Base-by-base conservation (phyloP, 2,797 vertebrate species). In the Phoebastria nigripes region DNA sequence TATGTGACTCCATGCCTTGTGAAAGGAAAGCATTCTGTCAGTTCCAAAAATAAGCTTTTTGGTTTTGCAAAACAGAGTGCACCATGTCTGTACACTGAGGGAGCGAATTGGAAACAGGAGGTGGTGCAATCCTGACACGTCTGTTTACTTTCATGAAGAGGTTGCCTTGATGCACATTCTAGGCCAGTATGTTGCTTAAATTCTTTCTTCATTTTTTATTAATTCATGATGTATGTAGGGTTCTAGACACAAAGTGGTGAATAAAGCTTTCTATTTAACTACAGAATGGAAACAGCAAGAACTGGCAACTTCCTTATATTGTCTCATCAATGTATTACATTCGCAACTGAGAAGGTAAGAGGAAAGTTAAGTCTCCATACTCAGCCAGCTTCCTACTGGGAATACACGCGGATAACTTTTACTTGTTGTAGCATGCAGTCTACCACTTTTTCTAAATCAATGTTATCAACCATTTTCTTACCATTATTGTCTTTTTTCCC, bases 181-280 rank as follows among this genome's bases (percentile, higher is more conserved):
- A 82, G 41, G n/a, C 7, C 22, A 41, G 13, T 13, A 20, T 19
- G 8, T 56, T 56, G 26, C 41, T 42, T 83, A 63, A 35, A 59
- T 83, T 83, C 7, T 81, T 89, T 58, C 11, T 54, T 65, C 59
- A 51, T 74, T 78, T 93, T 12, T 47, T 83, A 89, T 76, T 89
- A 87, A 76, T 72, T 86, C 11, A 29, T 54, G 5, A 56, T 54
- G 1, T 46, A 61, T n/a, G 5, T 54, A 51, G 13, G 4, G 12
- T 82, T 72, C 65, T 47, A 51, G 26, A 51, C 12, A 71, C 5
- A 61, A 71, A 76, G 15, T 41, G 9, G 6, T 76, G 46, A 78
- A 65, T 51, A 81, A 79, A 79, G 4, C 10, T 74, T 63, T 74
- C 21, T 61, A 15, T 86, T 84, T 83, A 93, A 67, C n/a, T 61